Evolutionary conservation across 2,888 invertebrate species (phyloP).

Genomic region (Eilema griseolum): DNA sequence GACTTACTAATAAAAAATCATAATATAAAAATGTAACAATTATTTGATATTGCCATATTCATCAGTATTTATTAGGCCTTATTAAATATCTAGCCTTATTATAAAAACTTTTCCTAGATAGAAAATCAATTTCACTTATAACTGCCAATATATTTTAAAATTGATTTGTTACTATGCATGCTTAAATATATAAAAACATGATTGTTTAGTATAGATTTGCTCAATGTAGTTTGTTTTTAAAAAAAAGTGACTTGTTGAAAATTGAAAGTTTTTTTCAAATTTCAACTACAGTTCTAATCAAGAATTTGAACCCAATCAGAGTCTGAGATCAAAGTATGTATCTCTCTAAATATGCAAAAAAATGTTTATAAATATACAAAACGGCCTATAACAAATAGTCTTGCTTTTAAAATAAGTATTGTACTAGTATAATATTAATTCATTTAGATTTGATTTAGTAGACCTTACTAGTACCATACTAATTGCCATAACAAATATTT

Average conservation of each 20-base stretch:
- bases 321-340: too few species aligned
- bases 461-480: too few species aligned
- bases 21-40: conserved; percentile 24
- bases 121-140: neutral
- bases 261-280: neutral
- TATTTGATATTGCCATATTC: conserved; percentile 17
- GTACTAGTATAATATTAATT: too few species aligned
- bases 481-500: too few species aligned
- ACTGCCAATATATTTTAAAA: neutral
- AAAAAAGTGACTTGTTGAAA: neutral
- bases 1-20: conserved; percentile 48
- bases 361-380: too few species aligned
- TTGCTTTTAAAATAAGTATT: too few species aligned
- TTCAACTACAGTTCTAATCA: neutral
- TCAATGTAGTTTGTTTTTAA: neutral
- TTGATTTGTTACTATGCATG: neutral
- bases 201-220: neutral
- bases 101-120: conserved; percentile 10
- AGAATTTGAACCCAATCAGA: neutral
- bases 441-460: too few species aligned
- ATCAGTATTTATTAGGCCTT: conserved; percentile 9
- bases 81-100: conserved; percentile 12
- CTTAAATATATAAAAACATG: neutral
- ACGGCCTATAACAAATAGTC: too few species aligned
- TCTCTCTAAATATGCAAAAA: too few species aligned